Base-by-base conservation (phyloP, 1,140 invertebrate species). In the Euglossa dilemma region DNA sequence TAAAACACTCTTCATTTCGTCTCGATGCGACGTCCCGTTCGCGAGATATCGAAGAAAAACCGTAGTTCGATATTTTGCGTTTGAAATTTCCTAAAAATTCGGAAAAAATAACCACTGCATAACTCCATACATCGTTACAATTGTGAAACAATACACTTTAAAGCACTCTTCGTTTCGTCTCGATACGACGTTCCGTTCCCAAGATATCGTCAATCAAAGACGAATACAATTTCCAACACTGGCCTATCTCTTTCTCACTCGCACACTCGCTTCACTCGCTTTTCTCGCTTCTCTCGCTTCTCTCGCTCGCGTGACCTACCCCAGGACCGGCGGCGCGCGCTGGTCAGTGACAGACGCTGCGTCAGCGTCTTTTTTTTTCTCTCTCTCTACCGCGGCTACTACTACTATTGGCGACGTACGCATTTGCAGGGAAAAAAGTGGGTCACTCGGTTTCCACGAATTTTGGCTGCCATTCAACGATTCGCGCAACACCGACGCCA, bases 161-260 rank as follows among this genome's bases (percentile, higher is more conserved):
- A 36, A 25, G 52, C 2, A 6, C 20, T 7, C 6, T 52, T 63
- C 0, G 8, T 36, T 70, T 67, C 1, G 23, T 45, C 2, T n/a
- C 45, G 52, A 61, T 63, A 9, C 4, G 9, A 52, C 4, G 3
- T 59, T 25, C n/a, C n/a, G 20, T 25, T 45, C 16, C 14, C 0
- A 45, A 71, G 23, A 80, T 71, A 71, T 71, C 45, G 23, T 61
- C 11, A 6, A 59, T 8, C 45, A 23, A 70, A 79, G 66, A 25
- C n/a, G 14, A 16, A 0, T 43, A 23, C n/a, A 18, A 36, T 59
- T 9, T 63, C 25, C 0, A 25, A 16, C 16, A 28, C 25, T 16
- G 4, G 0, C 2, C 54, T 59, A 23, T 23, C 6, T 43, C 7
- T 57, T 11, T 52, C 23, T 77, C 28, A 20, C 20, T 73, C 28